Percentiles rank a stretch among this genome's conserved stretches.
These are phyloP conservation scores for Melipona quadrifasciata DNA, from an alignment of 1,140 invertebrate genomes.

Conservation along the genomic window DNA sequence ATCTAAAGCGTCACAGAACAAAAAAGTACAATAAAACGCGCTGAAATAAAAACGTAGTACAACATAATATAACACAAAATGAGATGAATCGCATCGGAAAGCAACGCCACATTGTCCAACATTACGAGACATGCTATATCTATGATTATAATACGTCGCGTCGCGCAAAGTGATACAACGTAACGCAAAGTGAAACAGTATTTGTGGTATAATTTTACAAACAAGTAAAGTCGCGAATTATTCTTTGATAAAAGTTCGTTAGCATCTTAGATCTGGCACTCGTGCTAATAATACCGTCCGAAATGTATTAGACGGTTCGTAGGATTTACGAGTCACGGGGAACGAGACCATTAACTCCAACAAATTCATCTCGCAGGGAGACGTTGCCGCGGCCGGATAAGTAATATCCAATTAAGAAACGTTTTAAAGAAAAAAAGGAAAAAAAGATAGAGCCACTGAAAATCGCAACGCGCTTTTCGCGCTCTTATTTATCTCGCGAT, in stretches of 20 bases:
- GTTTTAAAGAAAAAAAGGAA: not conserved
- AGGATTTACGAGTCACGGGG: not conserved
- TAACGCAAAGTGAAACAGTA: not conserved
- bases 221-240: not conserved
- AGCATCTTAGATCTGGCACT: no score
- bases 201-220: not conserved
- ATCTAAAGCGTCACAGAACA: no score
- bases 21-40: no score
- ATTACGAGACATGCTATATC: no score
- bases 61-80: no score
- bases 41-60: no score
- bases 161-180: not conserved
- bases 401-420: constrained; percentile 26
- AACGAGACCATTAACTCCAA: constrained; percentile 19
- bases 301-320: not conserved
- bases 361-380: constrained; percentile 15
- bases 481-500: not conserved
- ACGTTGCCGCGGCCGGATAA: not conserved
- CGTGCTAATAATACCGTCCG: constrained; percentile 2
- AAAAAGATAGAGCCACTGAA: not conserved
- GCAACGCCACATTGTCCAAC: no score
- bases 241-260: not conserved
- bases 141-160: no score
- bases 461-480: not conserved
- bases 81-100: no score